Conservation (phyloP, 2,113 vertebrate species). For the Dipodomys stephensi region DNA sequence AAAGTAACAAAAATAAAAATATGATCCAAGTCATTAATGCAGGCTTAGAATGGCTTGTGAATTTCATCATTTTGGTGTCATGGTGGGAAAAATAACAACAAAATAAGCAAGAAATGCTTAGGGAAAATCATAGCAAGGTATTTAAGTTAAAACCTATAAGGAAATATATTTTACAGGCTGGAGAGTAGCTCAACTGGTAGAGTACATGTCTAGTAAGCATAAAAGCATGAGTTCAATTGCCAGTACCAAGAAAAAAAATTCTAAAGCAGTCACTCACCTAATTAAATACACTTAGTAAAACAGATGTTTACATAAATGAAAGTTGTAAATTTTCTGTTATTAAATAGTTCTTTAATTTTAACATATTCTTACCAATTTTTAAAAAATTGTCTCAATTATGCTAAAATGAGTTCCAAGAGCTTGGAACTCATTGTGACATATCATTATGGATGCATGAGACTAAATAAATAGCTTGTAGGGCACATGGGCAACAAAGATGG, state of each 20-base stretch:
- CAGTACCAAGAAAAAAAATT: no score
- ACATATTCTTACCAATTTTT: conserved; percentile 20
- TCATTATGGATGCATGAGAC: neutral
- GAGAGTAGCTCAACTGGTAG: neutral
- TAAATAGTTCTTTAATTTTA: conserved; percentile 28
- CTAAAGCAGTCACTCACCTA: conserved; percentile 13
- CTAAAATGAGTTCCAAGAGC: neutral
- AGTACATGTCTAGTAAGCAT: no score
- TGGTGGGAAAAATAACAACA: conserved; percentile 6
- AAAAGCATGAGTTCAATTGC: no score
- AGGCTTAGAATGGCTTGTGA: neutral
- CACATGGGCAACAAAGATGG: no score
- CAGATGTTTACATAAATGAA: conserved; percentile 46
- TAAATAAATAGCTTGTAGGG: neutral
- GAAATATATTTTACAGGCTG: conserved; percentile 3
- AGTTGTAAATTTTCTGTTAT: conserved; percentile 26
- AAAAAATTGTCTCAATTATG: neutral
- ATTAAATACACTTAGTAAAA: conserved; percentile 35
- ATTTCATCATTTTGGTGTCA: neutral
- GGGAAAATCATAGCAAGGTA: conserved; percentile 13
- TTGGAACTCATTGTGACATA: conserved; percentile 2
- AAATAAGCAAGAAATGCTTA: conserved; percentile 26
- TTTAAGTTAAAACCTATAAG: neutral
- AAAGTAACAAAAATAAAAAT: neutral
- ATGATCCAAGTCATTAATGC: neutral